Evolutionary conservation across 2,113 vertebrate genomes (phyloP), one percentile per base, ranked within the genome.

Genomic region (Bubalus kerabau): DNA sequence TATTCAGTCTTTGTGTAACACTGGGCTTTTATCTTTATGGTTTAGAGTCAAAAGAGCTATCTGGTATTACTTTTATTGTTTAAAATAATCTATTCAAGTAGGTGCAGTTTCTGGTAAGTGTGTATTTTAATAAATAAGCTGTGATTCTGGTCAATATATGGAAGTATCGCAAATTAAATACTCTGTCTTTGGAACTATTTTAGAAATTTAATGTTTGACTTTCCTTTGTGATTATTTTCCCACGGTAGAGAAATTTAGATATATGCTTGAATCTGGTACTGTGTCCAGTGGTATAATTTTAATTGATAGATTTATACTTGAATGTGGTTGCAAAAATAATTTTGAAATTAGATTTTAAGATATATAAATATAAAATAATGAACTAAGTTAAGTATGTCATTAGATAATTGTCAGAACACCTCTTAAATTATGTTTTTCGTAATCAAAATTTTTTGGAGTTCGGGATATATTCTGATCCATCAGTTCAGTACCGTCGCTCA

Each of bases 1-100:
- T 87, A 74, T 91, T 95, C 12, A 76, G 3, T 43, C 7, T 80
- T 80, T 48, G 7, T 76, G 2, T 62, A 62, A 62, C 48, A 82
- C 16, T 86, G 71, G 71, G 6, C n/a, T 90, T 74, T 90, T 71
- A 62, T 40, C n/a, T 95, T 82, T 74, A 91, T 87, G 46, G 19
- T 74, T 91, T 30, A 62, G 13, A 26, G 40, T 62, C 24, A 64
- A 56, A 81, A 82, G 43, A 15, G 59, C 83, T 32, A 87, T 76
- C 15, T 74, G 64, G 2, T 48, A 40, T 91, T 94, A 82, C 52
- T 9, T 80, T 43, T 81, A 56, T 21, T 24, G 13, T 84, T 84
- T 56, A 93, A 89, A 90, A 50, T 57, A 90, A 46, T 83, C 9
- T 76, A 7, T 91, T 92, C 30, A 76, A 56, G 36, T 76, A 54